Conservation (phyloP, 64 coral and sea anemone species). For the Trachythela sp. region DNA sequence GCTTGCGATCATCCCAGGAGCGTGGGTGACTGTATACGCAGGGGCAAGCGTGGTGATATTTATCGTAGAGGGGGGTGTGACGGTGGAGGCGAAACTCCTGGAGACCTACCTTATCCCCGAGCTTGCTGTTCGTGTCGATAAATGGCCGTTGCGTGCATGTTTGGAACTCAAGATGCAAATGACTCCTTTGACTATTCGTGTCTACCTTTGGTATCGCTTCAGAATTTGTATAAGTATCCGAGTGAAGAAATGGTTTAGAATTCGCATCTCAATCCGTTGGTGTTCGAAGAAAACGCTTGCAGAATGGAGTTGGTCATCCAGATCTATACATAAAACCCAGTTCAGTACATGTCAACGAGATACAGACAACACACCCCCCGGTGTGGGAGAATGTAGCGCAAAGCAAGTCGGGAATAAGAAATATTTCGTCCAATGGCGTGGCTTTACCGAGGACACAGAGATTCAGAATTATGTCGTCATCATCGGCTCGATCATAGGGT, state of each 20-base stretch:
- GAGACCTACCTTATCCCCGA: slow-evolving; percentile 88
- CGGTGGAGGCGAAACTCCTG: slow-evolving; percentile 79
- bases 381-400: slow-evolving; percentile 61
- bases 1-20: slow-evolving; percentile 76
- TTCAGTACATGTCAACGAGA: slow-evolving; percentile 72
- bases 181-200: slow-evolving; percentile 81
- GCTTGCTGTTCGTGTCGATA: slow-evolving; percentile 72
- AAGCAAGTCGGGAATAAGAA: slow-evolving; percentile 67
- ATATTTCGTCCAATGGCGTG: slow-evolving; percentile 89
- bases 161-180: slow-evolving; percentile 79
- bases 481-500: slow-evolving; percentile 74
- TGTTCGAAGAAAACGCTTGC: slow-evolving; percentile 87
- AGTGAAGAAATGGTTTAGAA: slow-evolving; percentile 54
- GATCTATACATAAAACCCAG: slow-evolving; percentile 60
- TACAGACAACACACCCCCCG: slow-evolving; percentile 72
- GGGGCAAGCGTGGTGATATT: slow-evolving; percentile 54
- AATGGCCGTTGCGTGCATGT: slow-evolving; percentile 78
- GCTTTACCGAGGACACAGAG: slow-evolving; percentile 71
- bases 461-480: slow-evolving; percentile 72
- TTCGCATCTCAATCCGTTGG: slow-evolving; percentile 76
- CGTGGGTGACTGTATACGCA: slow-evolving; percentile 77
- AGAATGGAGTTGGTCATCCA: slow-evolving; percentile 94
- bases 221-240: slow-evolving; percentile 68
- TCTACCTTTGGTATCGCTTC: slow-evolving; percentile 94
- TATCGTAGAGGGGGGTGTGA: slow-evolving; percentile 81